A percentile compares a stretch with the other conserved stretches of the same genome.
These are phyloP conservation scores for Perca schrenkii DNA, from an alignment of 2,113 vertebrate species.

Conservation along the genomic window DNA sequence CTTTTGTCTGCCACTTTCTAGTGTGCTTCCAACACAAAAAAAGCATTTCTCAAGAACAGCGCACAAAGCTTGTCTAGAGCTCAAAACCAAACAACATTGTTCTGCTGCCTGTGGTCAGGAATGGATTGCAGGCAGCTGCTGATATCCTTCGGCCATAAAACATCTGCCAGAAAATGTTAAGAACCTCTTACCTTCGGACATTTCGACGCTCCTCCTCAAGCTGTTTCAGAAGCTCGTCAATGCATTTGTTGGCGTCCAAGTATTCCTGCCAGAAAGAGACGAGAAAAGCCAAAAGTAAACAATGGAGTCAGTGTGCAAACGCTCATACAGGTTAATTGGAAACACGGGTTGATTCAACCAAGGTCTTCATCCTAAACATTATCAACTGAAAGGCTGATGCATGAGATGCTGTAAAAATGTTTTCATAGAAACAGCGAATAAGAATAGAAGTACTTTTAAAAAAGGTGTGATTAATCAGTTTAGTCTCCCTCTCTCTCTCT, in stretches of 20 bases:
- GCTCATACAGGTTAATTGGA: conserved; percentile 3
- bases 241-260: conserved; percentile 92
- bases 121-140: conserved; percentile 76
- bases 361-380: background rate
- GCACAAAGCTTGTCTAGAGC: conserved; percentile 71
- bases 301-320: conserved; percentile 27
- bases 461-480: conserved; percentile 62
- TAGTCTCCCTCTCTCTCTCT: conserved; percentile 33
- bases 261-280: conserved; percentile 85
- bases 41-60: conserved; percentile 70
- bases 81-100: conserved; percentile 75
- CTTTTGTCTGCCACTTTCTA: conserved; percentile 70
- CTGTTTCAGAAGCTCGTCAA: conserved; percentile 89
- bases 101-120: conserved; percentile 60
- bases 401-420: conserved; percentile 7
- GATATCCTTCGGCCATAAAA: conserved; percentile 50
- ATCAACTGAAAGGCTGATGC: background rate
- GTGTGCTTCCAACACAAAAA: conserved; percentile 65
- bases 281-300: conserved; percentile 38
- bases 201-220: conserved; percentile 90
- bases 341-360: background rate
- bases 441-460: conserved; percentile 9
- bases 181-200: conserved; percentile 87
- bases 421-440: conserved; percentile 39
- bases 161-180: conserved; percentile 58